Conservation (phyloP, 2,113 vertebrate genomes). For the Caretta caretta region DNA sequence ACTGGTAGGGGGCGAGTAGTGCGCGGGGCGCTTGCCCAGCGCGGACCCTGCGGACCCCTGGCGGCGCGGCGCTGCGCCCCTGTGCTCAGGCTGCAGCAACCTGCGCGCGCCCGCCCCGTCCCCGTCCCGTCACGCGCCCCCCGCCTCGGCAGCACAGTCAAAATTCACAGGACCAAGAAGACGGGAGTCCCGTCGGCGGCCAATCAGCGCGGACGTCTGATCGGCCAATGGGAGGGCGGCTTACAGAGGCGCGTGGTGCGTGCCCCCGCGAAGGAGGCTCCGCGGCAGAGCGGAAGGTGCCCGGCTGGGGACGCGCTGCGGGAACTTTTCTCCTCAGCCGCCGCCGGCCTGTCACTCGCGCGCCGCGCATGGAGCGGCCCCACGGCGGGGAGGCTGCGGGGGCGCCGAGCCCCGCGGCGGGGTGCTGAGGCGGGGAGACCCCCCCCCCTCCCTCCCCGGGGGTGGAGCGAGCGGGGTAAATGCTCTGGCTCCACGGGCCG, state of each 20-base stretch:
- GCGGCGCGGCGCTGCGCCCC: too few species aligned
- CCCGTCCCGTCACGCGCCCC: too few species aligned
- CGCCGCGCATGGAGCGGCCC: slow-evolving; percentile 20
- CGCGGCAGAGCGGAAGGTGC: neutral
- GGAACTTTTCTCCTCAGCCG: neutral
- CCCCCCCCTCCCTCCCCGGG: too few species aligned
- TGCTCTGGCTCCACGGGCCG: neutral
- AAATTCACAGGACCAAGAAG: too few species aligned
- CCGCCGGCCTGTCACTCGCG: neutral
- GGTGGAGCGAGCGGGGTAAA: neutral
- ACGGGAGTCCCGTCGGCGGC: neutral
- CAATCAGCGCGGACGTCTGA: neutral
- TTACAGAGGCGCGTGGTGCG: neutral
- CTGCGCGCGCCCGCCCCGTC: too few species aligned
- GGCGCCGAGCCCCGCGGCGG: neutral
- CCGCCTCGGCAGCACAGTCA: too few species aligned
- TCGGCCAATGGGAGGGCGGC: neutral
- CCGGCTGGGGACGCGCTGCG: neutral
- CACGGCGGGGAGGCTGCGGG: neutral
- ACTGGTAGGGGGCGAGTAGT: too few species aligned
- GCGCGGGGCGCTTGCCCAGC: too few species aligned
- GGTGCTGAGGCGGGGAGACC: neutral
- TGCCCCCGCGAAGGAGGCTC: neutral
- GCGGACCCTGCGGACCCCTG: too few species aligned
- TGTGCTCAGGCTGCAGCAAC: neutral